These are phyloP conservation scores for Bovichtus variegatus DNA, from an alignment of 2,797 vertebrate species.

Conservation along the genomic window DNA sequence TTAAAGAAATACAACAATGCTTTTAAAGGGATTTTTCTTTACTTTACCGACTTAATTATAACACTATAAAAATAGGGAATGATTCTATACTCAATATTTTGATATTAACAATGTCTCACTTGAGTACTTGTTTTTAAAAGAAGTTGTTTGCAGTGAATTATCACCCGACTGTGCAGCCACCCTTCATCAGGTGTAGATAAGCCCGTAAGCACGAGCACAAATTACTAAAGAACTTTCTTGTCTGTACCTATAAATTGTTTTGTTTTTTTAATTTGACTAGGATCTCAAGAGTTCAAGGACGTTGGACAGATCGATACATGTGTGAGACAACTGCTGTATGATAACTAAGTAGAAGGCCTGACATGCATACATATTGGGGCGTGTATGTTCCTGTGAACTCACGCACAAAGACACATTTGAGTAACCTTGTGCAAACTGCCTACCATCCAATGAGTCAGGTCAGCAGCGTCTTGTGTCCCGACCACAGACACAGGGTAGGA, in stretches of 20 bases:
- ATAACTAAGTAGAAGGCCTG: not conserved
- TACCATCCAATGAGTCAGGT: not conserved
- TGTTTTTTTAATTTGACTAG: no score
- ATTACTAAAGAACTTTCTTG: no score
- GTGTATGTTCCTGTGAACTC: not conserved
- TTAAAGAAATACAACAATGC: not conserved
- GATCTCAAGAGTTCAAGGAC: not conserved
- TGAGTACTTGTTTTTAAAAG: not conserved
- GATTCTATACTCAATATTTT: not conserved
- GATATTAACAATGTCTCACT: not conserved
- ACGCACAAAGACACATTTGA: not conserved
- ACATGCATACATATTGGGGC: not conserved
- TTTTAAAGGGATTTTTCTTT: not conserved
- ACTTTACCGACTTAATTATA: not conserved
- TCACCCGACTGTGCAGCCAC: not conserved
- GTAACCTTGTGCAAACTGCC: not conserved
- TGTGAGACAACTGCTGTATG: not conserved
- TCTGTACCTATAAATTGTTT: not conserved
- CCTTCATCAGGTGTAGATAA: not conserved
- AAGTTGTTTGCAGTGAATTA: not conserved
- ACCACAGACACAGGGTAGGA: no score
- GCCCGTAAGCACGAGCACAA: no score
- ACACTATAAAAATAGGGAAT: not conserved
- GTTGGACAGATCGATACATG: not conserved
- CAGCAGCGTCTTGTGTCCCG: no score